Evolutionary conservation across 2,888 invertebrate genomes (phyloP), one percentile per base, ranked within the genome.

Genomic region (Leucophenga maculata): DNA sequence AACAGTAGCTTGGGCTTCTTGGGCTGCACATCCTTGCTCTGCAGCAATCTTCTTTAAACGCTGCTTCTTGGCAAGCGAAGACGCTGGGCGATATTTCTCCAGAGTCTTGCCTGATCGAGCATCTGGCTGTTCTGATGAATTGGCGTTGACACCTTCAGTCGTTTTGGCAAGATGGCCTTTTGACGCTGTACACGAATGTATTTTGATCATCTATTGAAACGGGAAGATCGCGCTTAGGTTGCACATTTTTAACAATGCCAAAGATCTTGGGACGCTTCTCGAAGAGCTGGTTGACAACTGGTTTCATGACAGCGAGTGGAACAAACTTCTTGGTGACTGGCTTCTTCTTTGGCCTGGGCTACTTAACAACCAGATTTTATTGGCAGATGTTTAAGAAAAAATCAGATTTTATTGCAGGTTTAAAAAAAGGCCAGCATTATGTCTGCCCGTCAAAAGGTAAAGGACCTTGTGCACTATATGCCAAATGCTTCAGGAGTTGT

Each of bases 141-240:
- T 88, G 99, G 96, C 82, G 99, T 99, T 8, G 99, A 99, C 78
- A 99, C 97, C 91, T 99, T 99, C 89, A 99, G 91, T 84, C 99
- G 92, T 90, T 98, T 96, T 88, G 97, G 95, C 46, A 99, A 92
- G 72, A 99, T 96, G 62, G 98, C 95, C 90, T 95, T 95, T 88
- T 99, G 99, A 55, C 99, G 93, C 90, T 99, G 99, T 78, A 99
- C 94, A 79, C 98, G 94, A 88, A 99, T 97, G 91, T 99, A 99
- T 89, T 98, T 98, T 80, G 99, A 99, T 99, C 99, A 99, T 93
- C 94, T 94, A 68, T 99, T 98, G 88, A 99, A 99, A 75, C n/a
- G n/a, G 97, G 98, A 79, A 99, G 90, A 89, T 99, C 99, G 86
- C 99, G 94, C 79, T 96, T 96, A 69, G 99, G 99, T 90, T 99